A percentile compares a stretch with the other conserved stretches of the same genome.
phyloP scores from a whole-genome alignment of 1,140 invertebrate genomes.

The Pogonomyrmex barbatus region DNA sequence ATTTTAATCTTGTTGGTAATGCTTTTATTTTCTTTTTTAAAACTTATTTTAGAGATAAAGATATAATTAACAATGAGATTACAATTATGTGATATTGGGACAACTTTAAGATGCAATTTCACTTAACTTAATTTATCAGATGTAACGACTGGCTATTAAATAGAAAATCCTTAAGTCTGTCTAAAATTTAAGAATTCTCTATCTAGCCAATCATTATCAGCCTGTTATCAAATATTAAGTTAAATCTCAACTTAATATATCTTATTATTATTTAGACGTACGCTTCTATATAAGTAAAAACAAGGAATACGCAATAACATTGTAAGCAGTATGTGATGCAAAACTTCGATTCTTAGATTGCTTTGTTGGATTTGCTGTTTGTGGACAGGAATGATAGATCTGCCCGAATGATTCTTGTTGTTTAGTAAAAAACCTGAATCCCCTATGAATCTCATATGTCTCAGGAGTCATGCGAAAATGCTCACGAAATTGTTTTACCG shows the following conservation, averaged over 20 bases:
- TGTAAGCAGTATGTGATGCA: slow-evolving; percentile 10
- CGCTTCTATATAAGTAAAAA: slow-evolving; percentile 21
- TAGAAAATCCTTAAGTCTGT: too few species aligned
- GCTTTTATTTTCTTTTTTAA: too few species aligned
- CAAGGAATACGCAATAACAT: slow-evolving; percentile 13
- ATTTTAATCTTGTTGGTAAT: too few species aligned
- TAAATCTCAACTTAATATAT: background rate
- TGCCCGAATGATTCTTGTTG: background rate
- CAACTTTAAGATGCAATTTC: too few species aligned
- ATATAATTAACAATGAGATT: too few species aligned
- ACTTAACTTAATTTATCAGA: too few species aligned
- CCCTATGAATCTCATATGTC: background rate
- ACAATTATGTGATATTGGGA: too few species aligned
- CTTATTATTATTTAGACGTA: background rate
- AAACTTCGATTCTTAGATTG: slow-evolving; percentile 9
- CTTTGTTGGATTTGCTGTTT: slow-evolving; percentile 33
- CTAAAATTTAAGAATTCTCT: too few species aligned
- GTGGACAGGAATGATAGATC: background rate
- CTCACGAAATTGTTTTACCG: background rate
- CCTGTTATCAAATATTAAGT: too few species aligned
- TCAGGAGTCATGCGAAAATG: background rate
- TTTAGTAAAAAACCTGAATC: background rate
- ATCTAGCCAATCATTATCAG: too few species aligned
- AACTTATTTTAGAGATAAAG: too few species aligned
- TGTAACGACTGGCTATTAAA: too few species aligned